phyloP scores from a whole-genome alignment of 2,113 vertebrate species.

The Phaethornis superciliosus region DNA sequence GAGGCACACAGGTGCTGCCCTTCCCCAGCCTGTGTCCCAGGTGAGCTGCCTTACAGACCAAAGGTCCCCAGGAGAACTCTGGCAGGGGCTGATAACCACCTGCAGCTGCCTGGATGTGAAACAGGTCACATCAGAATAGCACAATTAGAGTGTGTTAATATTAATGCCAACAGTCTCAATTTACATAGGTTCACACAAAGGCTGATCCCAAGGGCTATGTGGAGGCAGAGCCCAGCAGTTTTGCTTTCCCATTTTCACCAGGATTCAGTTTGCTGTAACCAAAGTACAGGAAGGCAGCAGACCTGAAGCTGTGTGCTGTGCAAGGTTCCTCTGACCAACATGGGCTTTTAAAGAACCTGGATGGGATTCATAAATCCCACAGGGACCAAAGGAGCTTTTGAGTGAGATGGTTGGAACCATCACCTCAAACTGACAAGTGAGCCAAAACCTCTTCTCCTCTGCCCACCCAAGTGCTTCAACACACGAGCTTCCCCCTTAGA shows the following conservation, averaged over 20 bases:
- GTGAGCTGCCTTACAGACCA: rapidly evolving
- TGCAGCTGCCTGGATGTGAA: not conserved
- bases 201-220: rapidly evolving
- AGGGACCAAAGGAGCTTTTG: not conserved
- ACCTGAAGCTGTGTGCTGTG: not conserved
- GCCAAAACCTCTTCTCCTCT: rapidly evolving
- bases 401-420: rapidly evolving
- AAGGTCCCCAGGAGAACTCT: not conserved
- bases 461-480: rapidly evolving
- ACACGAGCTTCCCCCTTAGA: rapidly evolving
- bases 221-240: not conserved
- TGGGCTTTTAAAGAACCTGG: too few species aligned
- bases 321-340: not conserved
- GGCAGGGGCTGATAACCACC: not conserved
- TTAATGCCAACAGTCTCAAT: not conserved
- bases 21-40: not conserved
- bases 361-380: rapidly evolving
- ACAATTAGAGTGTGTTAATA: rapidly evolving
- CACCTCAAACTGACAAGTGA: rapidly evolving
- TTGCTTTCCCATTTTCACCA: not conserved
- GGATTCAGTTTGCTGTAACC: not conserved
- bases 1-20: rapidly evolving
- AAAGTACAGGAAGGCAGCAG: not conserved
- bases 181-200: not conserved
- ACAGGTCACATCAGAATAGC: rapidly evolving